Conservation (phyloP, 2,113 vertebrate species). For the Candoia aspera region DNA sequence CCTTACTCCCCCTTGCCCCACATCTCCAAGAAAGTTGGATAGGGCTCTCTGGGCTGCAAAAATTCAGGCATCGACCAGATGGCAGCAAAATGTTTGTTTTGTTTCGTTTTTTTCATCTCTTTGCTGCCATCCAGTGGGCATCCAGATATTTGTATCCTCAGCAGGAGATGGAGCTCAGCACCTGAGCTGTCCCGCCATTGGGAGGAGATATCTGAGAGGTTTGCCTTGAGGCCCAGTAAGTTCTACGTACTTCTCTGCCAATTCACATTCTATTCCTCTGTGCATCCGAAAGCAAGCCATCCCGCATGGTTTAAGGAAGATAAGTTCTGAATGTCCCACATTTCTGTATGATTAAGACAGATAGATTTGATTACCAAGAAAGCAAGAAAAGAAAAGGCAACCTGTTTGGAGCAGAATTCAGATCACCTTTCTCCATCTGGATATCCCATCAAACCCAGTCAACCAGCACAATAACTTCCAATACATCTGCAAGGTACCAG, state of each 20-base stretch:
- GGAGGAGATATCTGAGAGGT: background rate
- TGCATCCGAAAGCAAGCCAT: background rate
- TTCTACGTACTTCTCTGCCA: background rate
- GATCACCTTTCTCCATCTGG: background rate
- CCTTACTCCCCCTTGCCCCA: background rate
- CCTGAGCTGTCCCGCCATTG: background rate
- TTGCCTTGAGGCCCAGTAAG: too few relatives aligned
- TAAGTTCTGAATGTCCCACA: background rate
- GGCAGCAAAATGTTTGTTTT: background rate
- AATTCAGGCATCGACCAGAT: background rate
- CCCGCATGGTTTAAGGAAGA: background rate
- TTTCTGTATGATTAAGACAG: background rate
- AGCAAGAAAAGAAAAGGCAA: background rate
- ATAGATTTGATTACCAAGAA: background rate
- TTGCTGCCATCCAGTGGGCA: background rate
- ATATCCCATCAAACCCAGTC: background rate
- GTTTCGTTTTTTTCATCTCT: background rate
- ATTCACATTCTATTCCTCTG: background rate
- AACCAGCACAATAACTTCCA: background rate
- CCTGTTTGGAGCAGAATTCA: background rate
- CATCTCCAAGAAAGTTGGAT: background rate
- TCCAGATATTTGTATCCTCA: background rate
- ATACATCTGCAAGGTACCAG: background rate
- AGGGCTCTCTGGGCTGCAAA: background rate
- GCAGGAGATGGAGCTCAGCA: background rate